These are phyloP conservation scores for Drosophila sp. DNA, from an alignment of 1,140 invertebrate genomes.

Conservation along the genomic window DNA sequence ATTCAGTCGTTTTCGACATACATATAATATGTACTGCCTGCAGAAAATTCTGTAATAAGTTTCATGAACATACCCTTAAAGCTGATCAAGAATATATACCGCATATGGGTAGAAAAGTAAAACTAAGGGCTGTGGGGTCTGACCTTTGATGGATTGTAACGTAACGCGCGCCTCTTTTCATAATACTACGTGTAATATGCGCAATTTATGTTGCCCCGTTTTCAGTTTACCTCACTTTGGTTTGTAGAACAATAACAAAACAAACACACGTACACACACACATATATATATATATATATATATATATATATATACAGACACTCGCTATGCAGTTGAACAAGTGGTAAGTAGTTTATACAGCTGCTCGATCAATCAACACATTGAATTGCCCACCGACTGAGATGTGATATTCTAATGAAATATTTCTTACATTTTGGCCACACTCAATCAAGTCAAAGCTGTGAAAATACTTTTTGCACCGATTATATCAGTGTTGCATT, in stretches of 20 bases:
- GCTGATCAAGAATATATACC: no score
- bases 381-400: background rate
- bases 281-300: constrained; percentile 6
- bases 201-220: constrained; percentile 32
- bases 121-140: no score
- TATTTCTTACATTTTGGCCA: constrained; percentile 8
- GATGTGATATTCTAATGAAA: constrained; percentile 16
- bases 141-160: constrained; percentile 39
- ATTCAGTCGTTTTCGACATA: no score
- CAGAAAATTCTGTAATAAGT: no score
- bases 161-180: background rate
- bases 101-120: no score
- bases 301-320: constrained; percentile 7
- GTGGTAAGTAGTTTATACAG: constrained; percentile 72
- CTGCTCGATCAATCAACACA: constrained; percentile 62
- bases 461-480: background rate
- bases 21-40: no score
- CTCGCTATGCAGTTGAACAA: constrained; percentile 17
- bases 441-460: constrained; percentile 36
- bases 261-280: constrained; percentile 11
- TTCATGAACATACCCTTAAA: no score
- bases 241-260: constrained; percentile 13
- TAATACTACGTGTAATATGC: constrained; percentile 36
- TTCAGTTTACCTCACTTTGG: constrained; percentile 2
- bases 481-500: constrained; percentile 5